A percentile compares a stretch with the other conserved stretches of the same genome.
These are phyloP conservation scores for Ganaspis brasiliensis DNA, from an alignment of 2,888 invertebrate species.

Conservation along the genomic window DNA sequence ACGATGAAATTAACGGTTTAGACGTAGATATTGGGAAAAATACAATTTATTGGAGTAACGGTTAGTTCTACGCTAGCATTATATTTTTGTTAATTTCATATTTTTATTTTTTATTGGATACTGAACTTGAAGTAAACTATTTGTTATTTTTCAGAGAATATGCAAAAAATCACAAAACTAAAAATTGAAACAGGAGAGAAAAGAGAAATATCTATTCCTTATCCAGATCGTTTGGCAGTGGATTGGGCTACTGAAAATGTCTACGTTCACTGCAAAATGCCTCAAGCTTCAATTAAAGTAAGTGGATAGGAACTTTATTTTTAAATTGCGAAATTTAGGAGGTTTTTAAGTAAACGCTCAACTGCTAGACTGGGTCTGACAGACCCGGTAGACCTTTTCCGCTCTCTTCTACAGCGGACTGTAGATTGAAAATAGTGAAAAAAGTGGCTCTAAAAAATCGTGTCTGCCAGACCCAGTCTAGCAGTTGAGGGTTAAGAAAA, in stretches of 20 bases:
- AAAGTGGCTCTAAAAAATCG: no score
- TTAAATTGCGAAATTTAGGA: no score
- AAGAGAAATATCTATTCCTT: neutral
- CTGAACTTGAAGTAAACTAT: neutral
- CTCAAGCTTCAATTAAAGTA: neutral
- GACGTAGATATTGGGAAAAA: slow-evolving; percentile 14
- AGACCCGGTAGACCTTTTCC: no score
- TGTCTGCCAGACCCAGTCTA: no score
- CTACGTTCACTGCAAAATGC: neutral
- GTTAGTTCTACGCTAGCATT: neutral
- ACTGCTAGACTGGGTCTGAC: no score
- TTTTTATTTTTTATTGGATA: neutral
- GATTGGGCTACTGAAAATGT: slow-evolving; percentile 35
- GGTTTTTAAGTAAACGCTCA: no score
- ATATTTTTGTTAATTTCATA: neutral
- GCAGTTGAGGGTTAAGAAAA: no score
- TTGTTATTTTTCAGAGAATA: neutral
- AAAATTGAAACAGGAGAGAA: neutral
- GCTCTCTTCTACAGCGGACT: no score
- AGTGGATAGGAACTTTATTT: no score
- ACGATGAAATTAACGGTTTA: slow-evolving; percentile 14
- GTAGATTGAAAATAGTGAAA: no score
- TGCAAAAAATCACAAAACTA: neutral
- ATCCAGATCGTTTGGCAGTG: slow-evolving; percentile 17
- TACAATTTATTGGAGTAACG: neutral